Evolutionary conservation across 1,140 invertebrate species (phyloP).

Genomic region (Drosophila lowei): DNA sequence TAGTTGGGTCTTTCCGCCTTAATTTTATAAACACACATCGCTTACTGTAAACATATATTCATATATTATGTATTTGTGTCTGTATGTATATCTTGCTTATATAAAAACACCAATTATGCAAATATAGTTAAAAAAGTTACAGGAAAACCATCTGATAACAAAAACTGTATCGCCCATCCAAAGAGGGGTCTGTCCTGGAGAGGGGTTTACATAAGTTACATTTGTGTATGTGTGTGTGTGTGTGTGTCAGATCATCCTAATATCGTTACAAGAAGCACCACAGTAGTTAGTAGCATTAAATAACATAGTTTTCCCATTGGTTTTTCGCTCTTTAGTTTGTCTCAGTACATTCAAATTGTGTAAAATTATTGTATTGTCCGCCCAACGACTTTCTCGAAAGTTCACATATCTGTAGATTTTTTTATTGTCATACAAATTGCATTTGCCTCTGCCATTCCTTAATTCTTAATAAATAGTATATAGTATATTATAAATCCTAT

Average conservation of each 20-base stretch:
- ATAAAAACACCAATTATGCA: conserved; percentile 73
- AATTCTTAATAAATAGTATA: conserved; percentile 14
- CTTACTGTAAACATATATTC: conserved; percentile 37
- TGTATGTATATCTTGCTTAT: conserved; percentile 53
- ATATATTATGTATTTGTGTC: conserved; percentile 4
- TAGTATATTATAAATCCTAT: conserved; percentile 40
- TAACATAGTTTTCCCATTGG: conserved; percentile 50
- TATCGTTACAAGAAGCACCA: conserved; percentile 75
- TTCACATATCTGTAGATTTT: conserved; percentile 45
- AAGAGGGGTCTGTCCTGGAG: conserved; percentile 6
- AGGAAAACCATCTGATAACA: conserved; percentile 70
- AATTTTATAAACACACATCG: conserved; percentile 17
- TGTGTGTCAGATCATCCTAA: conserved; percentile 37
- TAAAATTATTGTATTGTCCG: conserved; percentile 71
- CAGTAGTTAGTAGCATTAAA: conserved; percentile 79
- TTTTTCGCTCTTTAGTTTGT: conserved; percentile 25
- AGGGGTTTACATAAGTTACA: conserved; percentile 18
- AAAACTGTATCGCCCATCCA: conserved; percentile 35
- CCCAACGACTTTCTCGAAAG: conserved; percentile 29
- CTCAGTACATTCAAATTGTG: conserved; percentile 71
- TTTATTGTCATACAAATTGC: conserved; percentile 73
- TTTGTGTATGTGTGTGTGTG: conserved; percentile 21
- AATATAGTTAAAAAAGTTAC: conserved; percentile 70
- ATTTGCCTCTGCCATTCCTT: conserved; percentile 11
- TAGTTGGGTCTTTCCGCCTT: conserved; percentile 9